Conservation (phyloP, 2,888 invertebrate genomes). For the Chesias legatella region DNA sequence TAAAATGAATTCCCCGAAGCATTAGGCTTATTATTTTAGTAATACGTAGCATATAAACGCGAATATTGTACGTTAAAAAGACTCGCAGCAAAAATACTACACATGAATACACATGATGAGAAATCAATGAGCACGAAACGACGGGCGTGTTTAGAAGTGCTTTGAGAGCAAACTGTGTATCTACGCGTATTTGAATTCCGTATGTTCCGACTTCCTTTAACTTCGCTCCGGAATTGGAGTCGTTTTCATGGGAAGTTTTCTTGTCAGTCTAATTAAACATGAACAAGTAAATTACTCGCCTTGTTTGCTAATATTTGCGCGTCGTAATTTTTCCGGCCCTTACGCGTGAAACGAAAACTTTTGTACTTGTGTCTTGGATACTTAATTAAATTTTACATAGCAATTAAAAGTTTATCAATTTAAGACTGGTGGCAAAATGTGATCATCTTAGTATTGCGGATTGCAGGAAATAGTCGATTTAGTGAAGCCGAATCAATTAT, state of each 20-base stretch:
- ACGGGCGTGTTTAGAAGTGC: conserved; percentile 15
- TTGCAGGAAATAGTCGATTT: conserved; percentile 38
- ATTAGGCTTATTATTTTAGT: too few species aligned
- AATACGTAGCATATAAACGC: neutral
- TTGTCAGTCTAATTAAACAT: neutral
- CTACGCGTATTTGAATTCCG: conserved; percentile 6
- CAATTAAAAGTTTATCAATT: conserved; percentile 36
- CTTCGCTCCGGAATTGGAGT: conserved; percentile 5
- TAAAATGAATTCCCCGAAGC: too few species aligned
- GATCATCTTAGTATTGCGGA: conserved; percentile 36
- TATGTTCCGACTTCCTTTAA: conserved; percentile 7
- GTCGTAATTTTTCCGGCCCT: conserved; percentile 12
- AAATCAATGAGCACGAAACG: conserved; percentile 13
- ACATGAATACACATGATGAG: conserved; percentile 6
- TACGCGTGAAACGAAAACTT: conserved; percentile 12
- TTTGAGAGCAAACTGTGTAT: conserved; percentile 3
- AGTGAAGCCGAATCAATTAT: conserved; percentile 41
- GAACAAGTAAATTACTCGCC: conserved; percentile 3
- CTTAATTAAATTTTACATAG: conserved; percentile 27
- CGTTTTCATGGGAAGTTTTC: conserved; percentile 1
- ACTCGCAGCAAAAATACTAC: conserved; percentile 6
- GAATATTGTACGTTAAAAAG: neutral
- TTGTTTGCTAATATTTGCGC: conserved; percentile 5
- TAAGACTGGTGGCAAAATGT: conserved; percentile 26
- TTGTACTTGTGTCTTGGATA: conserved; percentile 21